A percentile compares a stretch with the other conserved stretches of the same genome.
These are phyloP conservation scores for Autographa gamma DNA, from an alignment of 2,888 invertebrate species.

Conservation along the genomic window DNA sequence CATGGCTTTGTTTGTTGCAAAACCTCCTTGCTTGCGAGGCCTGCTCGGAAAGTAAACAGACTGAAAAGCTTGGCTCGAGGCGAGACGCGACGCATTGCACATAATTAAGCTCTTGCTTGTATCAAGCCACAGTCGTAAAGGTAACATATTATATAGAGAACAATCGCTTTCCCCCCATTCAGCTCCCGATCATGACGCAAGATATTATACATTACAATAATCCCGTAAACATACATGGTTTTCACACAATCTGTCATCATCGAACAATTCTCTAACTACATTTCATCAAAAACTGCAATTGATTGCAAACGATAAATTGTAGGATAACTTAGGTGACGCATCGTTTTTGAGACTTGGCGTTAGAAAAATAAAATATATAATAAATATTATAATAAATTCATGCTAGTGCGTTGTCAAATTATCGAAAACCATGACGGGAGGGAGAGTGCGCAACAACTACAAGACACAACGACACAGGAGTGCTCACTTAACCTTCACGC, in stretches of 20 bases:
- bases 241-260: slow-evolving; percentile 47
- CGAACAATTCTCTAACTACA: slow-evolving; percentile 49
- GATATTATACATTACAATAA: slow-evolving; percentile 45
- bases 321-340: slow-evolving; percentile 45
- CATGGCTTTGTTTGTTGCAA: slow-evolving; percentile 18
- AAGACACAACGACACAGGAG: slow-evolving; percentile 39
- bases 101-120: slow-evolving; percentile 28
- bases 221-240: slow-evolving; percentile 57
- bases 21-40: slow-evolving; percentile 24
- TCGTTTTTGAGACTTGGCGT: slow-evolving; percentile 43
- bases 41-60: slow-evolving; percentile 20
- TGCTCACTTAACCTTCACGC: slow-evolving; percentile 44
- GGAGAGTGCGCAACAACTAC: slow-evolving; percentile 38
- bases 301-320: slow-evolving; percentile 50
- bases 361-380: slow-evolving; percentile 32
- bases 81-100: slow-evolving; percentile 21
- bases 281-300: slow-evolving; percentile 41
- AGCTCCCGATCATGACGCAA: slow-evolving; percentile 31
- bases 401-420: slow-evolving; percentile 36
- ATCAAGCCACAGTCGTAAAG: slow-evolving; percentile 21
- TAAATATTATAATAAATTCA: slow-evolving; percentile 24
- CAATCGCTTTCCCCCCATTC: slow-evolving; percentile 44
- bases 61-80: slow-evolving; percentile 35
- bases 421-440: slow-evolving; percentile 69
- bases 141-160: slow-evolving; percentile 26